These are phyloP conservation scores for Agrochola lota DNA, from an alignment of 2,888 invertebrate genomes.

Conservation along the genomic window DNA sequence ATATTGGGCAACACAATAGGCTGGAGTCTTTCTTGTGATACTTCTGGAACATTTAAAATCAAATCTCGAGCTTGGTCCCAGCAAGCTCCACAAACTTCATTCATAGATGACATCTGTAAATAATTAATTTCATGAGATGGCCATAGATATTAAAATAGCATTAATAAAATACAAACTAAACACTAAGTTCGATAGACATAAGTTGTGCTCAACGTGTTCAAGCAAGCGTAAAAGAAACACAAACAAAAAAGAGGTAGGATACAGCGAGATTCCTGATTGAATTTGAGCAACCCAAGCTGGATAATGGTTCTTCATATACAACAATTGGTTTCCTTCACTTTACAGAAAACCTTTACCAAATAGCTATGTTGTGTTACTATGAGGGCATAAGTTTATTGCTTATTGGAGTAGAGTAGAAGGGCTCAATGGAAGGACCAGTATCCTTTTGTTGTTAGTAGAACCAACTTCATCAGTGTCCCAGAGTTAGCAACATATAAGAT, in stretches of 20 bases:
- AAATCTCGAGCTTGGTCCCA: slow-evolving; percentile 30
- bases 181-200: too few relatives aligned
- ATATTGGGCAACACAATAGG: slow-evolving; percentile 1
- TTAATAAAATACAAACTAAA: too few relatives aligned
- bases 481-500: not conserved
- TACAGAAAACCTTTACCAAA: slow-evolving; percentile 3
- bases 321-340: not conserved
- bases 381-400: not conserved
- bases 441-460: slow-evolving; percentile 9
- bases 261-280: too few relatives aligned
- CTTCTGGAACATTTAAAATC: slow-evolving; percentile 10
- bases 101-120: slow-evolving; percentile 36
- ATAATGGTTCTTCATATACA: not conserved
- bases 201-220: too few relatives aligned
- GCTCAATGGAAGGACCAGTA: not conserved
- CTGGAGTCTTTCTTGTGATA: not conserved
- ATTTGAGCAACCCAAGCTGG: not conserved
- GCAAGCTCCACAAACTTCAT: slow-evolving; percentile 43
- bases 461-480: not conserved
- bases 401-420: not conserved
- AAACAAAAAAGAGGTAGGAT: not conserved
- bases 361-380: not conserved
- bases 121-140: too few relatives aligned
- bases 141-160: not conserved
- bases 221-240: too few relatives aligned